phyloP scores from a whole-genome alignment of 2,113 vertebrate species.

The Brevimyrus niger region DNA sequence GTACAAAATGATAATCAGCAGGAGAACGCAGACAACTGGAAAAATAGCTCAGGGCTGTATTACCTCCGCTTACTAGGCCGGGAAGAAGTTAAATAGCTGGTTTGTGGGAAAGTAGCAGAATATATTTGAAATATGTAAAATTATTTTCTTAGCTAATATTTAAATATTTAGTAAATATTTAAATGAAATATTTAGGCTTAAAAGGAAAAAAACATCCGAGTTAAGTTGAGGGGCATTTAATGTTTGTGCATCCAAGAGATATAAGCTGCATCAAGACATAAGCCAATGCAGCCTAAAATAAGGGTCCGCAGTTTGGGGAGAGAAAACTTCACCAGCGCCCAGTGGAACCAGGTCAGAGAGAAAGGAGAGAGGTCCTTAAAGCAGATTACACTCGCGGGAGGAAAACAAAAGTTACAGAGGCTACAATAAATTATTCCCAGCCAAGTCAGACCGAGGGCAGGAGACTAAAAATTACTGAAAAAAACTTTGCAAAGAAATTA shows the following conservation, averaged over 20 bases:
- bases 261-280: background rate
- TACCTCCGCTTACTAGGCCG: background rate
- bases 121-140: background rate
- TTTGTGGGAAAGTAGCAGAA: background rate
- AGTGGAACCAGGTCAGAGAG: background rate
- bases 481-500: background rate
- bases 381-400: background rate
- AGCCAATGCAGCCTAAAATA: background rate
- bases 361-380: background rate
- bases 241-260: background rate
- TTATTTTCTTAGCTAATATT: background rate
- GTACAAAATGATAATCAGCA: background rate
- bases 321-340: background rate
- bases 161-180: background rate
- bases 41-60: background rate
- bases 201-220: background rate
- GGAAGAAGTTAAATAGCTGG: background rate
- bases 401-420: background rate
- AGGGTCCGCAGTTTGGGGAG: background rate
- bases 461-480: background rate
- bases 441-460: background rate
- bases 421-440: background rate
- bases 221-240: background rate
- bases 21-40: background rate
- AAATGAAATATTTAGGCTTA: background rate